These are phyloP conservation scores for Trematomus loennbergii DNA, from an alignment of 2,113 vertebrate species.

Conservation along the genomic window DNA sequence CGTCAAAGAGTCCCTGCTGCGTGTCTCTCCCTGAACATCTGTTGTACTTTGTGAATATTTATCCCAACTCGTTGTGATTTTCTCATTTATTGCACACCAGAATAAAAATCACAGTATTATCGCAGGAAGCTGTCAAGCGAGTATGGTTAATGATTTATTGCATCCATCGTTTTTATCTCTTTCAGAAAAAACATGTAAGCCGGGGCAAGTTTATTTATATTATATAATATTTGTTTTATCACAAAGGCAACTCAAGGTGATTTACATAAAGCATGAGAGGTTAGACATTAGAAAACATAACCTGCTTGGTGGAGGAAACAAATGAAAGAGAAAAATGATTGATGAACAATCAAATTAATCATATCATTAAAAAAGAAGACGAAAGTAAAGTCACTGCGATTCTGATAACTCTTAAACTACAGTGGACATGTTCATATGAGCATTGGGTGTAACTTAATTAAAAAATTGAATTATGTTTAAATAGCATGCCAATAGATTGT, in stretches of 20 bases:
- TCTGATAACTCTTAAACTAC: too few relatives aligned
- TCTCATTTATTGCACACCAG: background rate
- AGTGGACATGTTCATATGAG: too few relatives aligned
- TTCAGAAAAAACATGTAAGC: background rate
- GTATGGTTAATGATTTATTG: slow-evolving; percentile 3
- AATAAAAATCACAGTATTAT: background rate
- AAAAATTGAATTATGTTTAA: too few relatives aligned
- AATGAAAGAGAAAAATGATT: too few relatives aligned
- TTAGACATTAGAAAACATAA: background rate
- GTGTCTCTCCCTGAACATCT: slow-evolving; percentile 9
- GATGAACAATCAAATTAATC: too few relatives aligned
- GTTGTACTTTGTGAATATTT: background rate
- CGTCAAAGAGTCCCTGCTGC: background rate
- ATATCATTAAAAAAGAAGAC: too few relatives aligned
- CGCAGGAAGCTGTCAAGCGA: background rate
- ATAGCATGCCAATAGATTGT: too few relatives aligned
- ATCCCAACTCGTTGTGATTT: background rate
- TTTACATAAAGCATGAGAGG: background rate
- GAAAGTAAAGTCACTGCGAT: too few relatives aligned
- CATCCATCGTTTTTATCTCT: background rate
- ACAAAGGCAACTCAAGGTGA: background rate
- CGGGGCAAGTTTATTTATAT: background rate
- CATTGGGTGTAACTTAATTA: too few relatives aligned
- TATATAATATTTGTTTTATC: background rate
- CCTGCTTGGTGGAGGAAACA: too few relatives aligned